Conservation (phyloP, 2,888 invertebrate species). For the Taenaris catops region DNA sequence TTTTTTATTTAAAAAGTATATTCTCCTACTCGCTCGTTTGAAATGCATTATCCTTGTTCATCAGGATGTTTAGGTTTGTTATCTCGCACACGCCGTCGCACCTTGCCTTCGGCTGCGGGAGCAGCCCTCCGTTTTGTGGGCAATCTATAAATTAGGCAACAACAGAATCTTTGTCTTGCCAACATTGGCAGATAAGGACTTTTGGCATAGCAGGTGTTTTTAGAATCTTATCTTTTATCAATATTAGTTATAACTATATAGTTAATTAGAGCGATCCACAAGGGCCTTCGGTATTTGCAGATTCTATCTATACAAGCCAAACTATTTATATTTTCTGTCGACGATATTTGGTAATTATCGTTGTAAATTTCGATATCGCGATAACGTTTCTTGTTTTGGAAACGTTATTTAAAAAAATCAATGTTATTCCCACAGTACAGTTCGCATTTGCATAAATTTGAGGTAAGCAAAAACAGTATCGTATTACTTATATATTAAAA, state of each 20-base stretch:
- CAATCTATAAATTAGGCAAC: slow-evolving; percentile 61
- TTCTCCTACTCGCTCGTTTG: slow-evolving; percentile 48
- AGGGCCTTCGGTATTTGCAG: slow-evolving; percentile 41
- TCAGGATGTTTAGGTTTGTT: slow-evolving; percentile 72
- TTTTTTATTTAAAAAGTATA: slow-evolving; percentile 62
- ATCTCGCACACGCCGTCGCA: slow-evolving; percentile 72
- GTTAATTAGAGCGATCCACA: slow-evolving; percentile 50
- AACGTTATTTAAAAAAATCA: too few species aligned
- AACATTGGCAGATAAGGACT: slow-evolving; percentile 59
- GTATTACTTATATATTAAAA: too few species aligned
- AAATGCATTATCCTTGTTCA: slow-evolving; percentile 55
- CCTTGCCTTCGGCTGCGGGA: slow-evolving; percentile 53
- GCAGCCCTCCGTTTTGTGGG: slow-evolving; percentile 46
- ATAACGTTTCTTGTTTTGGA: too few species aligned
- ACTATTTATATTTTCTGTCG: slow-evolving; percentile 7
- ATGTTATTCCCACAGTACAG: too few species aligned
- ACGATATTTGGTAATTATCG: background rate
- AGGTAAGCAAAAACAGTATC: too few species aligned
- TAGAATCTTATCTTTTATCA: slow-evolving; percentile 57
- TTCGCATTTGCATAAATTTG: too few species aligned
- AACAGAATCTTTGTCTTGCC: slow-evolving; percentile 54
- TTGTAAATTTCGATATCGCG: too few species aligned
- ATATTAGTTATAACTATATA: slow-evolving; percentile 36
- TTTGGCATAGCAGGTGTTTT: slow-evolving; percentile 62
- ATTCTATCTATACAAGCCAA: slow-evolving; percentile 31